Conservation (phyloP, 2,888 invertebrate species). For the Muscina levida region DNA sequence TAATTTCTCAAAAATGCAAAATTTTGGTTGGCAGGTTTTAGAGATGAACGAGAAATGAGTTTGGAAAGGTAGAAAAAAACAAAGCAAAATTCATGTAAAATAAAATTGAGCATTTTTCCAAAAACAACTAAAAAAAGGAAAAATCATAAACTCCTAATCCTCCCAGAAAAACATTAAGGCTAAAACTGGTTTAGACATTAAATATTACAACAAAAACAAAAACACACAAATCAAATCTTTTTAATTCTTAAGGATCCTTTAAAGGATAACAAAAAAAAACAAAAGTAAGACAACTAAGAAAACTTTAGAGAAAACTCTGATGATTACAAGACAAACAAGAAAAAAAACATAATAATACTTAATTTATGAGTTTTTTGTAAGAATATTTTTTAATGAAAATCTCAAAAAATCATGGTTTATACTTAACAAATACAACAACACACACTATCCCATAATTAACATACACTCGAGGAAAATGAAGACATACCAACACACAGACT, state of each 20-base stretch:
- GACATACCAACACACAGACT: constrained; percentile 61
- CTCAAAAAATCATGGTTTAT: constrained; percentile 59
- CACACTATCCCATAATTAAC: constrained; percentile 12
- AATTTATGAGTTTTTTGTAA: constrained; percentile 55
- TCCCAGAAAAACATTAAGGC: constrained; percentile 57
- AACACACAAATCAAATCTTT: constrained; percentile 38
- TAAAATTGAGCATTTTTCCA: neutral
- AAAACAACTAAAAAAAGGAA: constrained; percentile 2
- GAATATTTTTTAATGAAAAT: constrained; percentile 54
- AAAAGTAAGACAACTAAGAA: too few relatives aligned
- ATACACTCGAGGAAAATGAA: constrained; percentile 38
- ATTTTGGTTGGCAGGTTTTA: constrained; percentile 45
- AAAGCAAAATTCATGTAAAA: too few relatives aligned
- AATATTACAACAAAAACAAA: constrained; percentile 52
- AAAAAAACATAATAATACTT: too few relatives aligned
- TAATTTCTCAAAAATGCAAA: constrained; percentile 48
- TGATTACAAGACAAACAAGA: too few relatives aligned
- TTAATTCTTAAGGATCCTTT: constrained; percentile 32
- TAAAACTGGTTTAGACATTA: constrained; percentile 65
- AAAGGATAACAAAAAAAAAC: constrained; percentile 40
- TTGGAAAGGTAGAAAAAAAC: too few relatives aligned
- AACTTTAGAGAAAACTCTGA: constrained; percentile 52
- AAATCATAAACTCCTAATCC: neutral
- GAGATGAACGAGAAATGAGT: too few relatives aligned
- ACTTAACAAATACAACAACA: constrained; percentile 47